Percentiles rank a stretch among this genome's conserved stretches.
Conservation (phyloP, 2,888 invertebrate species). For the Noctuana brunneofusca region DNA sequence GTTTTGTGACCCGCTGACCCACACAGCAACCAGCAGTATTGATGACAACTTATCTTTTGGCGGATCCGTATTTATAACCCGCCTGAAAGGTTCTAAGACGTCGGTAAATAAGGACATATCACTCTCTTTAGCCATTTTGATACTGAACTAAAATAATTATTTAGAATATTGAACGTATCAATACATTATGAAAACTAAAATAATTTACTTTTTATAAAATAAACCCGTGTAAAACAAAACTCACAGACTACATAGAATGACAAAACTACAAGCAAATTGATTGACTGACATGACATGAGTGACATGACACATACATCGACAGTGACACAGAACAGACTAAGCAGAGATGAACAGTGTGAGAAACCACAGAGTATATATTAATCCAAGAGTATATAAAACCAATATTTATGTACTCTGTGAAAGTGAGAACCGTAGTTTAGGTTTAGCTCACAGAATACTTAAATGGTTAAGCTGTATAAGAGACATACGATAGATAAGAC, state of each 20-base stretch:
- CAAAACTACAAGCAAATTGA: no score
- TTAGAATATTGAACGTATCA: not conserved
- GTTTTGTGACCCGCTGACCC: conserved; percentile 96
- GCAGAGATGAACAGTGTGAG: no score
- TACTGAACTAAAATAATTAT: conserved; percentile 6
- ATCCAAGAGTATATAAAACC: no score
- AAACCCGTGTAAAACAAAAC: not conserved
- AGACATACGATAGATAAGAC: no score
- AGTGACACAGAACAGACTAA: no score
- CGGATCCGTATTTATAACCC: conserved; percentile 74
- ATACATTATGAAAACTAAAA: conserved; percentile 16
- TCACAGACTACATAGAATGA: conserved; percentile 36
- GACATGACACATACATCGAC: no score
- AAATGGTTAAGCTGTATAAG: no score
- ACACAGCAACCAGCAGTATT: conserved; percentile 97
- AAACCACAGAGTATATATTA: no score
- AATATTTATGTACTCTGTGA: no score
- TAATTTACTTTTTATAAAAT: not conserved
- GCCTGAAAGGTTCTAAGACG: conserved; percentile 74
- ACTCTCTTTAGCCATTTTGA: conserved; percentile 71
- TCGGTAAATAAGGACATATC: conserved; percentile 76
- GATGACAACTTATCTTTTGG: conserved; percentile 93
- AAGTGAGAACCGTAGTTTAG: no score
- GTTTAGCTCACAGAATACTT: no score
- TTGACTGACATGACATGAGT: no score